Evolutionary conservation across 2,113 vertebrate species (phyloP).

Genomic region (Herpailurus yagouaroundi): DNA sequence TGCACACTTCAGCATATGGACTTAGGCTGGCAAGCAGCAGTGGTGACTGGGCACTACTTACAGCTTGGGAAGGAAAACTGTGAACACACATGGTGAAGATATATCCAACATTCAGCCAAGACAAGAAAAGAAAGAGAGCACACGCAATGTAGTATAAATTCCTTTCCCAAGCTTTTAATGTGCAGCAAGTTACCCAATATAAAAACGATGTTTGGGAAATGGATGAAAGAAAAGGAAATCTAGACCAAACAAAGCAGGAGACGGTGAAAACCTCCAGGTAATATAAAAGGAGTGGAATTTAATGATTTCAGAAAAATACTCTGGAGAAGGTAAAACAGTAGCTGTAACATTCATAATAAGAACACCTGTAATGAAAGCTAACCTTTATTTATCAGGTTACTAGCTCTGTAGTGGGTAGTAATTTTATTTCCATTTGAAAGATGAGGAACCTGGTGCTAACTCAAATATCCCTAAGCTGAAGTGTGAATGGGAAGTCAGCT

Average conservation of each 20-base stretch:
- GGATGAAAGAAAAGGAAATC: neutral
- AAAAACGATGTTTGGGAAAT: slow-evolving; percentile 29
- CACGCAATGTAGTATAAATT: neutral
- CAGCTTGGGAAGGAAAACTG: neutral
- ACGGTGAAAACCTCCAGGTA: neutral
- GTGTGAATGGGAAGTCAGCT: neutral
- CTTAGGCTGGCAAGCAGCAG: neutral
- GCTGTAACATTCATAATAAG: neutral
- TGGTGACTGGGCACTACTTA: neutral
- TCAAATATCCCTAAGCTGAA: neutral
- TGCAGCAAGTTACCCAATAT: neutral
- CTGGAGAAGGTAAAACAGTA: neutral
- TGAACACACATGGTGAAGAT: neutral
- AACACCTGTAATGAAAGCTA: neutral
- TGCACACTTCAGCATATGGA: neutral
- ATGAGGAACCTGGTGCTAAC: slow-evolving; percentile 53
- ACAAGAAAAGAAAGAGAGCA: neutral
- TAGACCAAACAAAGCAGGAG: neutral
- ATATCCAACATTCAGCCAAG: neutral
- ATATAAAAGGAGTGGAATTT: neutral
- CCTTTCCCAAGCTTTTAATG: neutral
- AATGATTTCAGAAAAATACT: neutral
- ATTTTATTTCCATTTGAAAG: slow-evolving; percentile 27
- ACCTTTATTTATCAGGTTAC: neutral
- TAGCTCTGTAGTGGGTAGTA: neutral